Base-by-base conservation (phyloP, 37 sponge, comb jelly and placozoan species). In the Agelas oroides region DNA sequence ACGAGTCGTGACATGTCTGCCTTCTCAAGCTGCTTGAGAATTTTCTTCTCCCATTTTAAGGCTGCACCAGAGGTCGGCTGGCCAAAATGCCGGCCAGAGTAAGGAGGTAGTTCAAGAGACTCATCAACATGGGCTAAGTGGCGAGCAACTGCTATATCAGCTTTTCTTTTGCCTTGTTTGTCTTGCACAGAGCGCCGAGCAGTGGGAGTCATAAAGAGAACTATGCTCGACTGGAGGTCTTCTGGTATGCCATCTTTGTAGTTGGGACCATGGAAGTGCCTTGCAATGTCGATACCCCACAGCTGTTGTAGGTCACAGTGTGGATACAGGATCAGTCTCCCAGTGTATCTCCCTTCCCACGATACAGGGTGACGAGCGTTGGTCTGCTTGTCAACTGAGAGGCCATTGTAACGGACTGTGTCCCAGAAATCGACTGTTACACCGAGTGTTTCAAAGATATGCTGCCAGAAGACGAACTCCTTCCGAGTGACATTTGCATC, bases 401-500 rank as follows among this genome's bases (percentile, higher is more conserved):
- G 30, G 11, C 93, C 93, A 41, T 80, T 58, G 77, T 92, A 84
- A 20, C 88, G 84, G 14, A 77, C 62, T 11, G 70, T 84, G 35
- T 92, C 92, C 92, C 92, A 92, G 68, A 88, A 88, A 34, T 87
- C 88, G 5, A 88, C 88, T 14, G 65, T 83, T 6, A 73, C 77
- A 64, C 60, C 35, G 60, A 93, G 52, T 24, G 21, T 79, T 53
- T 85, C 74, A 20, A 93, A 41, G 16, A 93, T 35, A 5, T 53
- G 59, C 76, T 93, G 89, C 93, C 93, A 93, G 35, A 93, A 85
- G 18, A 85, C 71, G 65, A 89, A 93, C 69, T 88, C 86, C n/a
- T 66, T 65, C 40, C 84, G 53, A 0, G 65, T 38, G 64, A 93
- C 82, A 25, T 34, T 12, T 34, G 73, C 32, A 52, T 76, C 68